phyloP scores from a whole-genome alignment of 2,888 invertebrate genomes.

The Bruchidius siliquastri region DNA sequence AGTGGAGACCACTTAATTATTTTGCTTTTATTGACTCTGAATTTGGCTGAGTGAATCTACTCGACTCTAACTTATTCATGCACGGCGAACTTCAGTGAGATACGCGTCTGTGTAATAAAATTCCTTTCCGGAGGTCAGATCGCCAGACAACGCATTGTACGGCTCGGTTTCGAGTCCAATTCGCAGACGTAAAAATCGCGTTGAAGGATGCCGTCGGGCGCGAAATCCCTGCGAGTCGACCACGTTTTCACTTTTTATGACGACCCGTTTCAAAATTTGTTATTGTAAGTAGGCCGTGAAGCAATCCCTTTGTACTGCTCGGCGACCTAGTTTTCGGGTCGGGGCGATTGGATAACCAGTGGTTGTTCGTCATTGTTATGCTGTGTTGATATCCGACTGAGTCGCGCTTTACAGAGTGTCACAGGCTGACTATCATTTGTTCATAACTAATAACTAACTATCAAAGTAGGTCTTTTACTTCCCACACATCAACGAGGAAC shows the following conservation, averaged over 20 bases:
- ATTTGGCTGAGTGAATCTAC: too few relatives aligned
- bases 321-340: neutral
- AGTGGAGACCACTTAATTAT: too few relatives aligned
- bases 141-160: neutral
- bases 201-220: neutral
- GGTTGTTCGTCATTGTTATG: neutral
- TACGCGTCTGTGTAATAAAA: neutral
- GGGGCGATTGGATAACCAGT: conserved; percentile 5
- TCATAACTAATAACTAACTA: too few relatives aligned
- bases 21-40: too few relatives aligned
- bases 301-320: conserved; percentile 8
- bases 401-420: neutral
- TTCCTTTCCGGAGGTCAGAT: neutral
- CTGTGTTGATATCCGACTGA: neutral
- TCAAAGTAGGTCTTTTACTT: too few relatives aligned
- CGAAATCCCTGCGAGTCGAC: neutral
- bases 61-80: too few relatives aligned
- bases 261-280: conserved; percentile 12
- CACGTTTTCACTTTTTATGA: conserved; percentile 10
- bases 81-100: too few relatives aligned
- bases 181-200: neutral
- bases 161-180: neutral
- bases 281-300: conserved; percentile 26
- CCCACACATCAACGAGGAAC: too few relatives aligned
- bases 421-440: too few relatives aligned